Evolutionary conservation across 2,888 invertebrate genomes (phyloP).

Genomic region (Zaprionus bogoriensis): DNA sequence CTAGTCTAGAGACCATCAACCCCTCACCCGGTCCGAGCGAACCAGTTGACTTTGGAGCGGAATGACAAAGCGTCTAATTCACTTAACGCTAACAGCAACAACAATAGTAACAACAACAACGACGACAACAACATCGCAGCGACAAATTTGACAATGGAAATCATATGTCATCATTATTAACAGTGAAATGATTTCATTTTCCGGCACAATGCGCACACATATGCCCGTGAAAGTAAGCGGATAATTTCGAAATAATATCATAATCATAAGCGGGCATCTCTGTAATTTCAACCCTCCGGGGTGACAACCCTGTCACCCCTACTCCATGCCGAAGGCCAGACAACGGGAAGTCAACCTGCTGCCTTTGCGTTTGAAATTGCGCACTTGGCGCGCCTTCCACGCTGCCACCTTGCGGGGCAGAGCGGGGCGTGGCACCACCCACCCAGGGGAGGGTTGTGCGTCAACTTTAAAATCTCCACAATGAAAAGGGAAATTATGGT

Average conservation of each 20-base stretch:
- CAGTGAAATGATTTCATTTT: conserved; percentile 82
- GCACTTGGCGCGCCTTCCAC: conserved; percentile 71
- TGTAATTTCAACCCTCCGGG: conserved; percentile 50
- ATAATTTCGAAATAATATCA: conserved; percentile 82
- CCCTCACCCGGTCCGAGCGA: background rate
- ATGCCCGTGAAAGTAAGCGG: conserved; percentile 79
- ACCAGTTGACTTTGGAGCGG: conserved; percentile 56
- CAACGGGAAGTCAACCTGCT: conserved; percentile 82
- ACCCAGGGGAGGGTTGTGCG: no score
- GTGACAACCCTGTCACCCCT: background rate
- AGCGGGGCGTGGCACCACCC: no score
- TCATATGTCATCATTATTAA: conserved; percentile 83
- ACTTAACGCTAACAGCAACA: conserved; percentile 65
- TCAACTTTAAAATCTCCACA: conserved; percentile 61
- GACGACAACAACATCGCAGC: conserved; percentile 2
- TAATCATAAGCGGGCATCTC: conserved; percentile 76
- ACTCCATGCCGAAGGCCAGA: background rate
- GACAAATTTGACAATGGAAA: conserved; percentile 80
- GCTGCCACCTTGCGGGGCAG: conserved; percentile 44
- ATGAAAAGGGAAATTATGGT: conserved; percentile 63
- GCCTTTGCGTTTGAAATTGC: conserved; percentile 75
- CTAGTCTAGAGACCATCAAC: no score
- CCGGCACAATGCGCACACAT: conserved; percentile 79
- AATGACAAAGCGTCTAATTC: conserved; percentile 79
- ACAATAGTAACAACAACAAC: conserved; percentile 36